phyloP scores from a whole-genome alignment of 2,797 vertebrate genomes.

The Hemibagrus guttatus region DNA sequence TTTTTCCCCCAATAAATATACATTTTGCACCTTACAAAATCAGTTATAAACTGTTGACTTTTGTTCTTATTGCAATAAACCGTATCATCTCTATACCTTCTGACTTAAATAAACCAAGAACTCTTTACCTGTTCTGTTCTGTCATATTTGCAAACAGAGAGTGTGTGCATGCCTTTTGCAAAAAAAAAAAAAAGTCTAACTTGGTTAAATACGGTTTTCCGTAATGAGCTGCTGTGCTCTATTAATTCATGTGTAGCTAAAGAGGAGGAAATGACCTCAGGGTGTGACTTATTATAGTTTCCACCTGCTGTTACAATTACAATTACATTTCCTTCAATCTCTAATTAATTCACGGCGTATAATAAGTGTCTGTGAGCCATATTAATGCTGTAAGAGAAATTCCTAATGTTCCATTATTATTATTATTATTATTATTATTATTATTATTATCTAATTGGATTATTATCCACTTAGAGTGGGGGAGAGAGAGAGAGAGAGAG shows the following conservation, averaged over 20 bases:
- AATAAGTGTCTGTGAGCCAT: neutral
- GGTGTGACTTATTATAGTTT: neutral
- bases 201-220: neutral
- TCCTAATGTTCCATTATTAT: neutral
- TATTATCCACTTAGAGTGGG: too few species aligned
- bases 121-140: neutral
- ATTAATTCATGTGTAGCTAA: neutral
- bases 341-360: neutral
- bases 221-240: neutral
- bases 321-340: neutral
- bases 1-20: neutral
- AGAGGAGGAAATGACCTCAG: neutral
- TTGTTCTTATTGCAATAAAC: neutral
- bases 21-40: neutral
- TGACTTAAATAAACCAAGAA: neutral
- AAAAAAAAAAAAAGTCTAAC: neutral
- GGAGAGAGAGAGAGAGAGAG: too few species aligned
- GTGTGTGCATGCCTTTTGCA: neutral
- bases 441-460: too few species aligned
- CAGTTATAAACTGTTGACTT: too few species aligned
- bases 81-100: neutral
- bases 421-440: neutral
- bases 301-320: neutral
- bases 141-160: neutral
- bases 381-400: neutral